These are phyloP conservation scores for Oreochromis grahami DNA, from an alignment of 2,797 vertebrate species.

Conservation along the genomic window DNA sequence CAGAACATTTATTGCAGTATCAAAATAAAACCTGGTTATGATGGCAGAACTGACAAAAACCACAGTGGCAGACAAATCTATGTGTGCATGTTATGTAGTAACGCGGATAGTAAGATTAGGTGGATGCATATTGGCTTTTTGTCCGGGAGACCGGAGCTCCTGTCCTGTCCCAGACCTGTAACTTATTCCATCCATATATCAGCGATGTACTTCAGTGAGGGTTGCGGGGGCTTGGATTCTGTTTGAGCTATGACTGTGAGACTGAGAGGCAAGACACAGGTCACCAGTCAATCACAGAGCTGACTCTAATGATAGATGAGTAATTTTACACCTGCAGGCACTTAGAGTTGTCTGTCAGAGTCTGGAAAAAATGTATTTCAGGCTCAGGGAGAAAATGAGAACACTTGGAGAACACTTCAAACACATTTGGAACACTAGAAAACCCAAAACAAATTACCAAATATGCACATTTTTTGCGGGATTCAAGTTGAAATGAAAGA, in stretches of 20 bases:
- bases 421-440: not conserved
- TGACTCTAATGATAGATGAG: not conserved
- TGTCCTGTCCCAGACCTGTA: not conserved
- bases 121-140: not conserved
- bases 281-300: not conserved
- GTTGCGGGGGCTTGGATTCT: not conserved
- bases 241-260: not conserved
- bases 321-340: not conserved
- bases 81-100: not conserved
- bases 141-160: not conserved
- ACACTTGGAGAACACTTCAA: not conserved
- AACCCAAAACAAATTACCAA: not conserved
- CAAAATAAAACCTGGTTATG: not conserved
- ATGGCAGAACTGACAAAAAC: not conserved
- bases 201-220: not conserved
- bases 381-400: not conserved
- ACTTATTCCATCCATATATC: not conserved
- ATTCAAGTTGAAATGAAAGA: not conserved
- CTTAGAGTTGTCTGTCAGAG: not conserved
- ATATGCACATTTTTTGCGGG: not conserved
- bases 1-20: not conserved
- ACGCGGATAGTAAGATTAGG: not conserved
- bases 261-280: not conserved
- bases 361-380: not conserved
- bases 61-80: not conserved